Evolutionary conservation across 2,113 vertebrate species (phyloP), one percentile per base, ranked within the genome.

Genomic region (Nicator chloris): DNA sequence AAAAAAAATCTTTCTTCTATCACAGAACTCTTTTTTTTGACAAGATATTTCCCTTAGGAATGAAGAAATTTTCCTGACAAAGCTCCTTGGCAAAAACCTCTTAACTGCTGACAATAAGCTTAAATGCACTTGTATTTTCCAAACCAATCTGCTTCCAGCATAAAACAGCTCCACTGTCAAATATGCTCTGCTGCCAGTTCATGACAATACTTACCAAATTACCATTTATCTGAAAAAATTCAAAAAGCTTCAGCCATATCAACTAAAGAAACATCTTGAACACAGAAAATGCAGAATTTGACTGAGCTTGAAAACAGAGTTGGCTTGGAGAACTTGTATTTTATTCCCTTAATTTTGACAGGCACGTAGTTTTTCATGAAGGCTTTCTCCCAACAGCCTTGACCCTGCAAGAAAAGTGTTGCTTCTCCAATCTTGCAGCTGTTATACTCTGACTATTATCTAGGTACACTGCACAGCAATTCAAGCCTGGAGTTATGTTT

Each of bases 71-170:
- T 93, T 61, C 75, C 30, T 71, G 82, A 94, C 37, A 90, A 93
- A 90, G 26, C 75, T 85, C 42, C 80, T 87, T 90, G 53, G 33
- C 53, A 70, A 83, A 93, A 93, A 73, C 31, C 39, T 93, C 81
- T 95, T 65, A 73, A 70, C 72, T 86, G 59, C 68, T 92, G 86
- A 86, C 54, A 83, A 68, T 50, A 73, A 92, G 61, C 39, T 92
- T 88, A 80, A 86, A 88, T 63, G 33, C 90, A 73, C 27, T 73
- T 24, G 23, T 27, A 49, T 86, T 94, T 93, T 61, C 56, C 50
- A 81, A 92, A 53, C 15, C 70, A 83, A 68, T 82, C 47, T 57
- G 18, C 66, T 94, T 83, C 47, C 37, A 70, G 56, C 33, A 91
- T 54, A 70, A 83, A 83, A 47, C 8, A 87, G 51, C 44, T 91